A percentile compares a stretch with the other conserved stretches of the same genome.
phyloP scores from a whole-genome alignment of 1,140 invertebrate species.

The Drosophila orena region DNA sequence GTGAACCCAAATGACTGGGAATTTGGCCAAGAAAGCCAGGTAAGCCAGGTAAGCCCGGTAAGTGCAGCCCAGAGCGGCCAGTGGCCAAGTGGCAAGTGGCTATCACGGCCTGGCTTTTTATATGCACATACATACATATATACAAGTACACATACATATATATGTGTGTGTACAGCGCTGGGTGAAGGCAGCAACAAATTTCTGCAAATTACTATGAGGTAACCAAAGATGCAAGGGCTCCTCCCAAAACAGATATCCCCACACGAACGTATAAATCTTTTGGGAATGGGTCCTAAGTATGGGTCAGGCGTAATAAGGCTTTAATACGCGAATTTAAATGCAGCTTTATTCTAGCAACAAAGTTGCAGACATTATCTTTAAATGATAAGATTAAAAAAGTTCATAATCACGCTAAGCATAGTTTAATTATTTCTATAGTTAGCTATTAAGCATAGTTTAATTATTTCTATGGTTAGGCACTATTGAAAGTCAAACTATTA shows the following conservation, averaged over 20 bases:
- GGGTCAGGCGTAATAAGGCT: conserved; percentile 11
- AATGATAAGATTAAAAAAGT: not conserved
- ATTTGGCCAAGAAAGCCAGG: conserved; percentile 31
- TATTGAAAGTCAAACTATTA: too few species aligned
- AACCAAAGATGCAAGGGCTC: conserved; percentile 37
- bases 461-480: too few species aligned
- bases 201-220: conserved; percentile 35
- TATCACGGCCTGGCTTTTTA: conserved; percentile 9
- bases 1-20: conserved; percentile 43
- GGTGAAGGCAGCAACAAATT: conserved; percentile 24
- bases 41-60: conserved; percentile 19
- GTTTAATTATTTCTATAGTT: too few species aligned
- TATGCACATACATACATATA: not conserved
- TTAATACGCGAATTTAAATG: not conserved
- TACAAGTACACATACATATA: not conserved
- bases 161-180: not conserved
- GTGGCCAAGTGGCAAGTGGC: conserved; percentile 36
- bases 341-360: not conserved
- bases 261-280: conserved; percentile 27
- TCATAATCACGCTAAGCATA: too few species aligned
- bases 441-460: too few species aligned
- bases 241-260: conserved; percentile 24
- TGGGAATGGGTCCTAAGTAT: not conserved
- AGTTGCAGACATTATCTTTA: not conserved
- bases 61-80: conserved; percentile 29